Evolutionary conservation across 2,797 vertebrate species (phyloP), one percentile per base, ranked within the genome.

Genomic region (Pygocentrus nattereri): DNA sequence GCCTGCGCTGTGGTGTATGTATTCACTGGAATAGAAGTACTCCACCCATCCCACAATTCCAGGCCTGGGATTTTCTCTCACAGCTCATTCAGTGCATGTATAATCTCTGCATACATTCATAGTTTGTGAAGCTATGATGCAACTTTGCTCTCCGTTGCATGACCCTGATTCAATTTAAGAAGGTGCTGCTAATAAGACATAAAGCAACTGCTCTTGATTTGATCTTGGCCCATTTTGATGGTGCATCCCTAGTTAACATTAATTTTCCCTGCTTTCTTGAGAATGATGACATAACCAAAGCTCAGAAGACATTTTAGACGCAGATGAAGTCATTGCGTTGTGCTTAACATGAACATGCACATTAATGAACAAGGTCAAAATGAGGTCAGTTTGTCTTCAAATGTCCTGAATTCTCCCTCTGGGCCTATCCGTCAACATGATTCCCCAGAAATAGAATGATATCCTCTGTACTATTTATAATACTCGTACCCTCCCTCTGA

Each of bases 31-130:
- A 80, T 30, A 80, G 11, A 65, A 72, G 59, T 61, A 56, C 78
- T 80, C 78, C 82, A 84, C 78, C 74, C 68, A 61, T 62, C 52
- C 82, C 74, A 59, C 5, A 68, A 44, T 65, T 64, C 49, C n/a
- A 62, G 23, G 59, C 34, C 65, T 50, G 31, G 12, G 58, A 65
- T 25, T 65, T 75, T 77, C 61, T 19, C 70, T 74, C 61, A 47
- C 23, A 3, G 25, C 30, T 16, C 4, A 27, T 73, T 54, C 30
- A 41, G 56, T 11, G 21, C 18, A 1, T 50, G n/a, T 56, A 27
- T 30, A 34, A 73, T 56, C 70, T 54, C 56, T 70, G 15, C n/a
- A 21, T 71, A 47, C 18, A 31, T n/a, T n/a, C 49, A 72, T 67
- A 41, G 30, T 5, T 41, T 50, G 11, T 70, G 68, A 50, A 31